Base-by-base conservation (phyloP, 2,113 vertebrate genomes). In the Ceyx margarethae region DNA sequence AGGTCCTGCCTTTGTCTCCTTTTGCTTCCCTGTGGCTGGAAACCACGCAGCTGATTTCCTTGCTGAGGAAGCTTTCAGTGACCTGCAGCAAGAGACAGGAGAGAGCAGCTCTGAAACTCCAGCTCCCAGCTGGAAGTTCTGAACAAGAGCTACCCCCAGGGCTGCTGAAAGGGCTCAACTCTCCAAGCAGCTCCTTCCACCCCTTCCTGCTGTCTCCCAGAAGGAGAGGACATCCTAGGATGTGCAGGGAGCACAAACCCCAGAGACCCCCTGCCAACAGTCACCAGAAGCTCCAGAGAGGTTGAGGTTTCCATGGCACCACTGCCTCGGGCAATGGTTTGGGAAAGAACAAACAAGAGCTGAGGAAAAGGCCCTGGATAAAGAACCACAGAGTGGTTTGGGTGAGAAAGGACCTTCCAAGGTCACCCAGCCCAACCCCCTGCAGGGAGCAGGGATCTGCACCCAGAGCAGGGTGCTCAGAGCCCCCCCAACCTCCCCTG, bases 61-160 rank as follows among this genome's bases (percentile, higher is more conserved):
- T 98, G 95, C 99, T 98, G 33, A 99, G 97, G 93, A 99, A 99
- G 95, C 98, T 98, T 94, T 99, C 98, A 0, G 98, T 97, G 37
- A 95, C 97, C 98, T 98, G 96, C 77, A 97, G 95, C 2, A 69
- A 75, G 68, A 93, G 65, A 58, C 5, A 94, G 42, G 80, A 93
- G 50, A 92, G 54, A 85, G 46, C 81, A 94, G 85, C 91, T 78
- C 45, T 51, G 57, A 62, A 53, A 75, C 61, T n/a, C 53, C 50
- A 69, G 22, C 33, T 68, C 68, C 4, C 22, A 51, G 67, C 20
- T 66, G 77, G 60, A 51, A 74, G 37, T 68, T 66, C 66, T 65
- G 3, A 51, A 12, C 42, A 51, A 76, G 78, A 89, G 35, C 60
- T 60, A 75, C 54, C 85, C 84, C 81, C 9, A 45, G 40, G 37